Conservation (phyloP, 53 echinoderm and acorn worm species). For the Arbacia lixula region DNA sequence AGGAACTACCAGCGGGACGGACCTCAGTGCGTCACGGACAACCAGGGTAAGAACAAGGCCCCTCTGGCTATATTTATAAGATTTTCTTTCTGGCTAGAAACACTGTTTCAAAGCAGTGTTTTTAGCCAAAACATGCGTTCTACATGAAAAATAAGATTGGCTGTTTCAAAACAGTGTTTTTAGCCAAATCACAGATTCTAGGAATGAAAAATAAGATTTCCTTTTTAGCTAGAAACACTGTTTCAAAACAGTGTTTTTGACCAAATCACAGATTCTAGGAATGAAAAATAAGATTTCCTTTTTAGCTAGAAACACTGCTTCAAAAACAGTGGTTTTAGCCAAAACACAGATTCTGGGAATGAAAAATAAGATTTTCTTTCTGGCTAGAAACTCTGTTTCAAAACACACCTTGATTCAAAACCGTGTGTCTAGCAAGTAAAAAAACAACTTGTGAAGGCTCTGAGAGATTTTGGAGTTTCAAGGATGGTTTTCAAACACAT, state of each 20-base stretch:
- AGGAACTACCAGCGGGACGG: constrained; percentile 96
- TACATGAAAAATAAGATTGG: background rate
- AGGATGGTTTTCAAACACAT: too few relatives aligned
- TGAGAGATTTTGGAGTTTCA: too few relatives aligned
- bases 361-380: too few relatives aligned
- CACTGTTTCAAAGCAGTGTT: background rate
- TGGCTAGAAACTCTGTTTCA: background rate
- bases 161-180: background rate
- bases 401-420: too few relatives aligned
- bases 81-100: too few relatives aligned
- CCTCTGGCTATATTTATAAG: too few relatives aligned
- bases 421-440: too few relatives aligned
- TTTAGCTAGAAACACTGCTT: too few relatives aligned
- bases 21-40: constrained; percentile 90
- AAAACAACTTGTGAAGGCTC: too few relatives aligned
- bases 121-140: background rate
- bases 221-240: too few relatives aligned
- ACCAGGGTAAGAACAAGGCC: constrained; percentile 79
- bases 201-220: too few relatives aligned
- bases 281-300: background rate
- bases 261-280: background rate
- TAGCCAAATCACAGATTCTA: background rate
- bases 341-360: too few relatives aligned
- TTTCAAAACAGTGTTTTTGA: background rate
- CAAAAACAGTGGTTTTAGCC: background rate